Conservation (phyloP, 2,888 invertebrate genomes). For the Caenorhabditis angaria region DNA sequence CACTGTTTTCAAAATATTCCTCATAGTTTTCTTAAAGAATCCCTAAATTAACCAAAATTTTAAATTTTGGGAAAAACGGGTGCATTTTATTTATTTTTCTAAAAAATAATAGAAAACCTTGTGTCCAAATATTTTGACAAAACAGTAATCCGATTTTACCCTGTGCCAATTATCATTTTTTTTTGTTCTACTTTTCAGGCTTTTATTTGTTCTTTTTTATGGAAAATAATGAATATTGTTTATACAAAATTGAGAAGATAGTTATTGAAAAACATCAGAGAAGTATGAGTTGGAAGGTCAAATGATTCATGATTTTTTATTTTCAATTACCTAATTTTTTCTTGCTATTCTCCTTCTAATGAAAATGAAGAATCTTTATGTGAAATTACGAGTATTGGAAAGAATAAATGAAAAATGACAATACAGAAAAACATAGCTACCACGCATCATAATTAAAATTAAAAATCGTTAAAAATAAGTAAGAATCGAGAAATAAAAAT, state of each 20-base stretch:
- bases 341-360: conserved; percentile 12
- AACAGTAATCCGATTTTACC: conserved; percentile 11
- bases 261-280: too few species aligned
- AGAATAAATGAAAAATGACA: conserved; percentile 1
- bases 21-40: too few species aligned
- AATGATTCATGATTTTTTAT: too few species aligned
- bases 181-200: background rate
- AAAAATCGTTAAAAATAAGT: conserved; percentile 8
- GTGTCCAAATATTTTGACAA: conserved; percentile 7
- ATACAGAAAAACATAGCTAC: conserved; percentile 17
- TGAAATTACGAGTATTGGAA: background rate
- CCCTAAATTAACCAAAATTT: too few species aligned
- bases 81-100: too few species aligned
- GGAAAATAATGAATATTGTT: background rate
- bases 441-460: conserved; percentile 25
- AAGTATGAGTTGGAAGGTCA: too few species aligned
- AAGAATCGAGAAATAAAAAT: conserved; percentile 9
- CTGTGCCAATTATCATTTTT: background rate
- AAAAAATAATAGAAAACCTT: too few species aligned
- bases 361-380: background rate
- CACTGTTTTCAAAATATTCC: too few species aligned
- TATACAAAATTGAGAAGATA: too few species aligned
- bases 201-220: background rate
- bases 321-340: conserved; percentile 8
- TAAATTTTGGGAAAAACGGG: too few species aligned